phyloP scores from a whole-genome alignment of 2,888 invertebrate genomes.

The Pandemis corylana region DNA sequence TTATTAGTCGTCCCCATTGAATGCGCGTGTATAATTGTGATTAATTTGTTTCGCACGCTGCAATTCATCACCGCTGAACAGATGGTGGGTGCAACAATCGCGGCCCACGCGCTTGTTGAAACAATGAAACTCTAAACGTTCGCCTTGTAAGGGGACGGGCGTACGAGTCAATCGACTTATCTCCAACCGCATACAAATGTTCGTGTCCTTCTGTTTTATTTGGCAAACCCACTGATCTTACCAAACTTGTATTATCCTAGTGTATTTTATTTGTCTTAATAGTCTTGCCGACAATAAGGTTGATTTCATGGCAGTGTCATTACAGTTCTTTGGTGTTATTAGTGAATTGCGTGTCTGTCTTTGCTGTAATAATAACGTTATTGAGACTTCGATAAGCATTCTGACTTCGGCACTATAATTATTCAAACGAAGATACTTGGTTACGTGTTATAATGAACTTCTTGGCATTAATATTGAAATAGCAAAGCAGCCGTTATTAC shows the following conservation, averaged over 20 bases:
- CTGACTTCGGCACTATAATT: slow-evolving; percentile 7
- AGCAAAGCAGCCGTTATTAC: neutral
- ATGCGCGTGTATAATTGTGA: slow-evolving; percentile 66
- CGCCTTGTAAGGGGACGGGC: slow-evolving; percentile 61
- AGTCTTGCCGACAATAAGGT: slow-evolving; percentile 17
- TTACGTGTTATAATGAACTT: neutral
- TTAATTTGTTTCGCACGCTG: slow-evolving; percentile 70
- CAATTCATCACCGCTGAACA: slow-evolving; percentile 68
- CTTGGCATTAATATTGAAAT: neutral
- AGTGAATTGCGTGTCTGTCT: slow-evolving; percentile 19
- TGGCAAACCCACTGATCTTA: slow-evolving; percentile 25
- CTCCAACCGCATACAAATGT: slow-evolving; percentile 30
- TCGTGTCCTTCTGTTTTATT: slow-evolving; percentile 26
- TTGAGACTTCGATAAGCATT: slow-evolving; percentile 9
- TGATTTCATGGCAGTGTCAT: slow-evolving; percentile 27
- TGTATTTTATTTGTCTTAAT: slow-evolving; percentile 17
- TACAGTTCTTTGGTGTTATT: slow-evolving; percentile 23
- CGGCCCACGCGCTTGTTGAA: slow-evolving; percentile 66
- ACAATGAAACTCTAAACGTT: slow-evolving; percentile 69
- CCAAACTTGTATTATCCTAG: slow-evolving; percentile 18
- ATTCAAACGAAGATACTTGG: neutral
- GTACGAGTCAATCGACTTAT: slow-evolving; percentile 53
- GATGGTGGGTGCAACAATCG: slow-evolving; percentile 75
- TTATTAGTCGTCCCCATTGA: slow-evolving; percentile 57
- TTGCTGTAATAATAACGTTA: slow-evolving; percentile 22